These are phyloP conservation scores for Zapornia atra DNA, from an alignment of 2,113 vertebrate genomes.

Conservation along the genomic window DNA sequence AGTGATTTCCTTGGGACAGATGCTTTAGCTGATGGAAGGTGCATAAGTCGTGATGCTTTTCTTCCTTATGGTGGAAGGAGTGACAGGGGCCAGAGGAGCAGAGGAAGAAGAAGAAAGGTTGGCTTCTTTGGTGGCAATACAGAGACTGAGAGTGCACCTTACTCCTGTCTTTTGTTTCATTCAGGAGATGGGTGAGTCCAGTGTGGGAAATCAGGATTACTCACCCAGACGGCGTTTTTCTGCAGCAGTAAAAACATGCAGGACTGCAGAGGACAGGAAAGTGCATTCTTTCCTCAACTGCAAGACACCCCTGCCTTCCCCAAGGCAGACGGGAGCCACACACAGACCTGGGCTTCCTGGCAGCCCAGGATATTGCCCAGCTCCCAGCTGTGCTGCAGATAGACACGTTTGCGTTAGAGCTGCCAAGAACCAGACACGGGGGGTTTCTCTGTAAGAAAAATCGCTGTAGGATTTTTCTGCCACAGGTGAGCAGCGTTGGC, in stretches of 20 bases:
- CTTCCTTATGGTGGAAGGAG: not conserved
- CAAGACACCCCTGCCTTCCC: not conserved
- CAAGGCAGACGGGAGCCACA: not conserved
- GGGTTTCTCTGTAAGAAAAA: not conserved
- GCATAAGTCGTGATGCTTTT: not conserved
- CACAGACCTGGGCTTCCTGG: not conserved
- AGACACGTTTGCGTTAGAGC: accelerated
- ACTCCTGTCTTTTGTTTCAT: not conserved
- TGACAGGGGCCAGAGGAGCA: not conserved
- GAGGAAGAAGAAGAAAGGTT: not conserved
- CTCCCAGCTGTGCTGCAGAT: not conserved
- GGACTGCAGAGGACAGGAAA: not conserved
- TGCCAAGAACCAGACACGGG: not conserved
- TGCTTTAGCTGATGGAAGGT: not conserved
- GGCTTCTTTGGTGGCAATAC: not conserved
- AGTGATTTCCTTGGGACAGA: not conserved
- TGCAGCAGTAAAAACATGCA: not conserved
- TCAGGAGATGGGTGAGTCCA: not conserved
- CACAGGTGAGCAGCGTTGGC: not conserved
- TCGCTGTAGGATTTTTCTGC: not conserved
- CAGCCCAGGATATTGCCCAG: not conserved
- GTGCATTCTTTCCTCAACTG: not conserved
- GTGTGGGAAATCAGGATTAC: not conserved
- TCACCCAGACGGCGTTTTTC: not conserved
- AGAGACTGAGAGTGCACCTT: not conserved